phyloP scores from a whole-genome alignment of 2,888 invertebrate species.

The Chymomyza fuscimana region DNA sequence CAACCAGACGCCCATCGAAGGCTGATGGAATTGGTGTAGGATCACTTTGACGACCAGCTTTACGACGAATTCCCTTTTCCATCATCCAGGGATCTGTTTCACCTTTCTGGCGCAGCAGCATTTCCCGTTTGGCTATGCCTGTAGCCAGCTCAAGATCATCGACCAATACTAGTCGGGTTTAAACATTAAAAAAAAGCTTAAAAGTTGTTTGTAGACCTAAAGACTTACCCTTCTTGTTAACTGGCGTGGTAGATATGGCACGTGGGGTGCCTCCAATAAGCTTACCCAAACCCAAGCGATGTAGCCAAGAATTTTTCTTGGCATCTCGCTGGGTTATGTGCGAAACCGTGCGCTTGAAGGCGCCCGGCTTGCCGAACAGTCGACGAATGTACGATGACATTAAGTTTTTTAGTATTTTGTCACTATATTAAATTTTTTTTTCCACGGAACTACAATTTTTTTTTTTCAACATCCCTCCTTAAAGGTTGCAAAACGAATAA shows the following conservation, averaged over 20 bases:
- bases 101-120: slow-evolving; percentile 90
- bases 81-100: slow-evolving; percentile 92
- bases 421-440: neutral
- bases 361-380: slow-evolving; percentile 35
- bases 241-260: slow-evolving; percentile 45
- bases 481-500: no score
- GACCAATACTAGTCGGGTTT: slow-evolving; percentile 84
- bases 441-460: neutral
- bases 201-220: neutral
- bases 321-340: slow-evolving; percentile 51
- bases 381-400: slow-evolving; percentile 58
- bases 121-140: slow-evolving; percentile 93
- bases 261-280: slow-evolving; percentile 34
- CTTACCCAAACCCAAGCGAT: slow-evolving; percentile 39
- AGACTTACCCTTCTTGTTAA: slow-evolving; percentile 46
- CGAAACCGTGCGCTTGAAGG: slow-evolving; percentile 57
- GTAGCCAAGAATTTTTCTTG: slow-evolving; percentile 36
- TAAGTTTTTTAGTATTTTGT: neutral
- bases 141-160: slow-evolving; percentile 95
- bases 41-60: slow-evolving; percentile 88
- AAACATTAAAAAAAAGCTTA: neutral
- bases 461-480: neutral
- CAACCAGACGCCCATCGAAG: slow-evolving; percentile 92
- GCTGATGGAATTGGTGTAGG: slow-evolving; percentile 95
- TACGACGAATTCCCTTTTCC: slow-evolving; percentile 86